Evolutionary conservation across 2,113 vertebrate genomes (phyloP).

Genomic region (Percopsis transmontana): DNA sequence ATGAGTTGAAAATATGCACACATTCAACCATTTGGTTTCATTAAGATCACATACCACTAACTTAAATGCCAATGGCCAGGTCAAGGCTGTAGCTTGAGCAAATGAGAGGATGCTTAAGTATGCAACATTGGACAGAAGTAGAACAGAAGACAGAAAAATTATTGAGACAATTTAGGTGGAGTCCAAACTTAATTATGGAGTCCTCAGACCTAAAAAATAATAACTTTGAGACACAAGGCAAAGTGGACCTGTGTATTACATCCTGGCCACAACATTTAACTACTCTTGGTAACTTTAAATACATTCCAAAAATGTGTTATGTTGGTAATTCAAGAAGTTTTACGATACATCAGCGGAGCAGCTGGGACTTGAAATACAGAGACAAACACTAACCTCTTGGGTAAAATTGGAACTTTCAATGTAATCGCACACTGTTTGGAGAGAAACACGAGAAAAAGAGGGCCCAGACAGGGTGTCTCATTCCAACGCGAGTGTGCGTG

Average conservation of each 20-base stretch:
- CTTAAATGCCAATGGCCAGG: no score
- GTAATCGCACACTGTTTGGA: constrained; percentile 75
- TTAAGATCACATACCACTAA: no score
- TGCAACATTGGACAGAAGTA: not conserved
- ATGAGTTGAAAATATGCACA: no score
- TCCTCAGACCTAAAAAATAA: not conserved
- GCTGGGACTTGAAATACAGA: constrained; percentile 75
- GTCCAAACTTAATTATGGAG: no score
- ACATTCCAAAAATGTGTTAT: constrained; percentile 44
- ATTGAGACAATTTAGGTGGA: constrained; percentile 12
- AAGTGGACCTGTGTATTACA: constrained; percentile 1
- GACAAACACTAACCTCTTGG: constrained; percentile 64
- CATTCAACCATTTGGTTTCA: no score
- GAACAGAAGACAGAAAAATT: constrained; percentile 33
- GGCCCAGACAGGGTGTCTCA: constrained; percentile 39
- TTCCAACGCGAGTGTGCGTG: constrained; percentile 24
- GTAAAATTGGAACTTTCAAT: constrained; percentile 58
- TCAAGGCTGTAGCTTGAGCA: no score
- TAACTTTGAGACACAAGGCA: not conserved
- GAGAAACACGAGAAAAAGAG: constrained; percentile 60
- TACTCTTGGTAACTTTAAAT: constrained; percentile 15
- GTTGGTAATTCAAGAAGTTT: constrained; percentile 49
- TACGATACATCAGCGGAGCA: constrained; percentile 62
- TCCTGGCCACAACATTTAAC: not conserved
- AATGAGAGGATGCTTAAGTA: no score